Evolutionary conservation across 2,113 vertebrate species (phyloP), one percentile per base, ranked within the genome.

Genomic region (Apus apus): DNA sequence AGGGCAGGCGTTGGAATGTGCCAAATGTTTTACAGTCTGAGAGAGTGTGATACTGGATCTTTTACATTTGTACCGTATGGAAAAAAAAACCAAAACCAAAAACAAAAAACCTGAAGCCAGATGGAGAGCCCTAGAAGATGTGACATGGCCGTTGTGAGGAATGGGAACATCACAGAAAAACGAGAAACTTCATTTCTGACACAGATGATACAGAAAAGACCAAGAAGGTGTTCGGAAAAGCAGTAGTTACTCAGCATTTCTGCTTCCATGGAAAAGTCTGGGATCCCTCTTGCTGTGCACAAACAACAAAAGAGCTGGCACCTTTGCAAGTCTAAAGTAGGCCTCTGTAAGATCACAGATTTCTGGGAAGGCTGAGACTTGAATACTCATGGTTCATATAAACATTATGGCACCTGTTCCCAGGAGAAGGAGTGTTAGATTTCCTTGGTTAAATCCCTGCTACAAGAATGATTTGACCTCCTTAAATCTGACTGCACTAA

Each of bases 61-160:
- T 43, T 67, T 51, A 45, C 15, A 36, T 45, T 57, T 62, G 66
- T 85, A 76, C 58, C 62, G 78, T 36, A 29, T 48, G 13, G 13
- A 74, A 80, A 95, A 89, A 38, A 38, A 38, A 38, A n/a, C n/a
- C n/a, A n/a, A 38, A 38, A 38, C 38, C 8, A 38, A 38, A 43
- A 43, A 43, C 40, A 8, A 43, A 51, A 26, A 66, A 65, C 5
- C n/a, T n/a, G 30, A 86, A 73, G n/a, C 19, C 58, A 38, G 36
- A 46, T 25, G 15, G 66, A 75, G 32, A 70, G 25, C 40, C 70
- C 50, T 60, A 60, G 30, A 81, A 86, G 50, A 65, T 25, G 40
- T 0, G 1, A 22, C 43, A 67, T 2, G 8, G 72, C 60, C 73
- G n/a, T 62, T 0, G 0, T 7, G 32, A 90, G 48, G 77, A 91